phyloP scores from a whole-genome alignment of 2,888 invertebrate species.

The Ommatoiulus sabulosus region DNA sequence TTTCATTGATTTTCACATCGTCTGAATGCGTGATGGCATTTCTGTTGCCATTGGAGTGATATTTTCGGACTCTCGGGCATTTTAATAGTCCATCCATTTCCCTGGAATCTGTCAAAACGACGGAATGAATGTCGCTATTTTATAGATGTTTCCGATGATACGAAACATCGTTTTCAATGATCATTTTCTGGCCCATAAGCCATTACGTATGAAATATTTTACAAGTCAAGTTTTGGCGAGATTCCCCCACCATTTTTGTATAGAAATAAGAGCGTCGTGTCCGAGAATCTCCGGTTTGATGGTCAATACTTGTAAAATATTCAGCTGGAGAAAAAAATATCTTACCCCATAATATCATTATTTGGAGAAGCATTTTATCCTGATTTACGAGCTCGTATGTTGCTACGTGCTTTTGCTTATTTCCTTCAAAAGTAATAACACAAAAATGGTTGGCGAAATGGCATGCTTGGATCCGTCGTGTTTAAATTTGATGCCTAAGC shows the following conservation, averaged over 20 bases:
- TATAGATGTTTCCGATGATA: not conserved
- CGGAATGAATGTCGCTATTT: not conserved
- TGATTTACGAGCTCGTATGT: not conserved
- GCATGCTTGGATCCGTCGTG: not conserved
- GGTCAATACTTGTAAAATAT: constrained; percentile 40
- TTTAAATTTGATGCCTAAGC: not conserved
- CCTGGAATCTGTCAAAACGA: constrained; percentile 2
- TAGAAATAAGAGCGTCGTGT: not conserved
- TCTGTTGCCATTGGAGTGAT: not conserved
- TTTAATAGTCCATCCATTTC: constrained; percentile 18
- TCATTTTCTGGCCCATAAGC: not conserved
- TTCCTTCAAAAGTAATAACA: constrained; percentile 1
- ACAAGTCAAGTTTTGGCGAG: constrained; percentile 7
- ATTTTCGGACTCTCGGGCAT: not conserved
- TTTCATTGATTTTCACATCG: not conserved
- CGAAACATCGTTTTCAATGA: constrained; percentile 35
- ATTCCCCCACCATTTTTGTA: not conserved
- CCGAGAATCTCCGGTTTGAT: not conserved
- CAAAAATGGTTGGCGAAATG: not conserved
- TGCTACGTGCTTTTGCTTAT: not conserved
- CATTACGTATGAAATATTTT: constrained; percentile 22
- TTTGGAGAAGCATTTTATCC: constrained; percentile 7
- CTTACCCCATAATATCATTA: not conserved
- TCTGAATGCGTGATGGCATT: constrained; percentile 4
- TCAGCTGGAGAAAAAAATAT: not conserved